Conservation (phyloP, 2,797 vertebrate genomes). For the Myotis vivesi region DNA sequence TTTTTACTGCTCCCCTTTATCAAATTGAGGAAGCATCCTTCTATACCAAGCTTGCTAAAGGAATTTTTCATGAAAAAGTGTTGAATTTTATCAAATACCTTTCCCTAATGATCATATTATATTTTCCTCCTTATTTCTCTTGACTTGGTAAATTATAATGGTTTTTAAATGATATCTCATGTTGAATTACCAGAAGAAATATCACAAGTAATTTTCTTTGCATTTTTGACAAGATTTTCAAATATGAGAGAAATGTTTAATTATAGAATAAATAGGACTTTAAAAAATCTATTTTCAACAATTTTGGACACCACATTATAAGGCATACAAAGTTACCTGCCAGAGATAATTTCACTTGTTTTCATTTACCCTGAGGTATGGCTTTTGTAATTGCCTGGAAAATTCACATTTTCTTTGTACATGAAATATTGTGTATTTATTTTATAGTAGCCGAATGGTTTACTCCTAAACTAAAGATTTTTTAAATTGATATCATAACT, state of each 20-base stretch:
- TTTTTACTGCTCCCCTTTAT: neutral
- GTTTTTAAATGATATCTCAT: neutral
- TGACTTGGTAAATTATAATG: neutral
- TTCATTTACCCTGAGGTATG: neutral
- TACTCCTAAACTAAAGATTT: neutral
- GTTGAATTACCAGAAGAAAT: constrained; percentile 3
- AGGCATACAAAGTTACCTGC: neutral
- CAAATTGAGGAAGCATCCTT: neutral
- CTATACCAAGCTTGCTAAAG: neutral
- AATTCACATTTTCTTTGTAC: neutral
- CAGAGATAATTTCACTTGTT: neutral
- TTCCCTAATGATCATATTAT: neutral
- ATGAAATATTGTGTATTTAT: neutral
- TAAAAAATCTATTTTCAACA: neutral
- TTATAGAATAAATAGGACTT: neutral
- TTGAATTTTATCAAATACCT: neutral
- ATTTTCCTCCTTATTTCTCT: neutral
- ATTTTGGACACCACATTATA: neutral
- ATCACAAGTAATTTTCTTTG: neutral
- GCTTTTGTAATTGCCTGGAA: neutral
- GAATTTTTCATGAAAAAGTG: neutral
- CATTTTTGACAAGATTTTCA: neutral
- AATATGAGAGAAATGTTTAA: neutral
- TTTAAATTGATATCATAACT: neutral
- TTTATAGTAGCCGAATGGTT: neutral